phyloP scores from a whole-genome alignment of 1,140 invertebrate species.

The Micrasema minimum region DNA sequence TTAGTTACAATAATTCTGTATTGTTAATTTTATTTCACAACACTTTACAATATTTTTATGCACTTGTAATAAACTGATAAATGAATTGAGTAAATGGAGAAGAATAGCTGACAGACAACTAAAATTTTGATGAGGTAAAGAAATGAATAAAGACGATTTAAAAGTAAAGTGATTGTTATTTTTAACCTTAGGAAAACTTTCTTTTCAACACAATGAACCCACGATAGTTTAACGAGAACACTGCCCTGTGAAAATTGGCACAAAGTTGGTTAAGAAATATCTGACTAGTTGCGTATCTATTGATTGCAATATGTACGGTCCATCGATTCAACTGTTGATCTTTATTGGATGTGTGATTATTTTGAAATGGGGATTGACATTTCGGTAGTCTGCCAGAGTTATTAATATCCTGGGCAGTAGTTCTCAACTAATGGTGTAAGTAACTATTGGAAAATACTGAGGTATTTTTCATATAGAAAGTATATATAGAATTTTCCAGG shows the following conservation, averaged over 20 bases:
- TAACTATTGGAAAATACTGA: no score
- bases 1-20: no score
- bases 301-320: background rate
- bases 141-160: no score
- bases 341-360: constrained; percentile 29
- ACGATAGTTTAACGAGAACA: background rate
- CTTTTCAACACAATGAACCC: constrained; percentile 8
- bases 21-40: no score
- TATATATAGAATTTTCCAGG: no score
- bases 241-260: constrained; percentile 8
- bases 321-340: constrained; percentile 17
- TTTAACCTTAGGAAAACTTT: background rate
- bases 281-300: background rate
- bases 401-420: background rate
- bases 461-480: no score
- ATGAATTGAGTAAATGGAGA: no score
- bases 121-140: no score
- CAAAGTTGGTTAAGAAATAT: background rate
- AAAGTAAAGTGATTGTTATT: no score
- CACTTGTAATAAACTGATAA: no score
- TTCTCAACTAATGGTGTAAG: constrained; percentile 1
- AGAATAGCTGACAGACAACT: no score
- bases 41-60: no score
- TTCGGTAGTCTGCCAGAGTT: constrained; percentile 22
- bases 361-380: constrained; percentile 33